Base-by-base conservation (phyloP, 2,888 invertebrate species). In the Myopa tessellatipennis region DNA sequence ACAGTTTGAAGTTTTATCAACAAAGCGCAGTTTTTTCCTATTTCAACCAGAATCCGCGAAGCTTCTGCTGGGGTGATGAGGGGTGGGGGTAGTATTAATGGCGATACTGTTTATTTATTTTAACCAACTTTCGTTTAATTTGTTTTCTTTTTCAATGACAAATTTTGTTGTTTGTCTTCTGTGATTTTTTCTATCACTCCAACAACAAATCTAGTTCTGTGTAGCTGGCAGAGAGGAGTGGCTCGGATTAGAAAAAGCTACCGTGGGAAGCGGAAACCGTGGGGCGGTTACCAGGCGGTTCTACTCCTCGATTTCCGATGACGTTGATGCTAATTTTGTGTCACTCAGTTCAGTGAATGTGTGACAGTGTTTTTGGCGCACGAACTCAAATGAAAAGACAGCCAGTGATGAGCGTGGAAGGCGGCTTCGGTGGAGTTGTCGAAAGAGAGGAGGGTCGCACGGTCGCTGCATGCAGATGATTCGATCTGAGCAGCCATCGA, bases 281-380 rank as follows among this genome's bases (percentile, higher is more conserved):
- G 55, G 63, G 71, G 77, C 65, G 77, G 45, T n/a, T 50, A 34
- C 36, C 18, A 61, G 77, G 38, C 63, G 67, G 71, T 45, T 40
- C 55, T 40, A 70, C 18, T 26, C 45, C 45, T n/a, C 40, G 45
- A 58, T 63, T 68, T 80, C 74, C 79, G 74, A 78, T 74, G 79
- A 79, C 61, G 70, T 77, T 74, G 70, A 82, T 83, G 84, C 86
- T 85, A 85, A 87, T 87, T 86, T 86, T 87, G 86, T 85, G 85
- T 84, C 83, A 83, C 86, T 85, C 85, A 85, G 78, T 79, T 78
- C 71, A 63, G 45, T 63, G 78, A 69, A 79, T 81, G 81, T 81
- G 81, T 79, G 79, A 74, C 78, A 81, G 79, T n/a, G 26, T 34
- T 61, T 61, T 61, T 61, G 61, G 76, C 82, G 82, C 80, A 60